phyloP scores from a whole-genome alignment of 1,140 invertebrate genomes.

The Meloidogyne chitwoodi region DNA sequence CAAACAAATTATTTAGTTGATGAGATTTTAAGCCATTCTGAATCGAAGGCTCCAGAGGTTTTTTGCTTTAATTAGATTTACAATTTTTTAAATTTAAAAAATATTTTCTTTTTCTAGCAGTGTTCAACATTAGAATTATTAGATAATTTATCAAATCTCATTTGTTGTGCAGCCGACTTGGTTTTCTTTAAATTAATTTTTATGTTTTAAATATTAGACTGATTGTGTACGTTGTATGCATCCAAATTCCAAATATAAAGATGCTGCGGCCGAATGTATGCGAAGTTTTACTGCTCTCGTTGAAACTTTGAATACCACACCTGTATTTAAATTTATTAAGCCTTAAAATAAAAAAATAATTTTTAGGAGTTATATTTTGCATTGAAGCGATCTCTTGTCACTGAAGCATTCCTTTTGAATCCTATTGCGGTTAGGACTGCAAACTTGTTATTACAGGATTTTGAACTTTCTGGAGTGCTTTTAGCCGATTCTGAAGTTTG shows the following conservation, averaged over 20 bases:
- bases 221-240: constrained; percentile 45
- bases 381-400: constrained; percentile 27
- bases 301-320: constrained; percentile 45
- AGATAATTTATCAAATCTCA: constrained; percentile 43
- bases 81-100: background rate
- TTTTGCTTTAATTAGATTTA: no score
- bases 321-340: background rate
- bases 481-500: constrained; percentile 27
- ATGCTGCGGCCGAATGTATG: constrained; percentile 42
- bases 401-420: constrained; percentile 29
- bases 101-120: constrained; percentile 12
- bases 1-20: no score
- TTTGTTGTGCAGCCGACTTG: constrained; percentile 44
- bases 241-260: constrained; percentile 9
- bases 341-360: background rate
- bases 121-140: constrained; percentile 35
- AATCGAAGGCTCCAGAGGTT: no score
- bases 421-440: constrained; percentile 26
- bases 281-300: constrained; percentile 38
- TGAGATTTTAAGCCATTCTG: no score
- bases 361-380: constrained; percentile 30
- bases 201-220: constrained; percentile 15
- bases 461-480: constrained; percentile 50
- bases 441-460: constrained; percentile 33
- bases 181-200: constrained; percentile 4